These are phyloP conservation scores for Troides helena DNA, from an alignment of 2,888 invertebrate species.

Conservation along the genomic window DNA sequence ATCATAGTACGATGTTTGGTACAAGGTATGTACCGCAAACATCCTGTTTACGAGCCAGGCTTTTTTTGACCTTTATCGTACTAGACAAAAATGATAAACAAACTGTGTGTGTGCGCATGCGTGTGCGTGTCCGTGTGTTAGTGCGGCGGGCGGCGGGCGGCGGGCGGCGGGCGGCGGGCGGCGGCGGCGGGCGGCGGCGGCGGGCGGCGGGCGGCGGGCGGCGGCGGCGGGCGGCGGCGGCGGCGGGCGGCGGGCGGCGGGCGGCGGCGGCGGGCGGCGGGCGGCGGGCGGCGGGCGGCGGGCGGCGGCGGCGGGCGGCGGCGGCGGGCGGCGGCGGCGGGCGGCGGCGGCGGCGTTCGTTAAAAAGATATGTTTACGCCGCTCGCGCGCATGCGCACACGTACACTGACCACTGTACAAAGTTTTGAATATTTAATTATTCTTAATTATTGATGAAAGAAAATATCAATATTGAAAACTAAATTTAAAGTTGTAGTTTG, in stretches of 20 bases:
- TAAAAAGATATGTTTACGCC: conserved; percentile 31
- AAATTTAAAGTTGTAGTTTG: too few species aligned
- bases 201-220: conserved; percentile 49
- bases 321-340: conserved; percentile 62
- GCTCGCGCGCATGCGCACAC: background rate
- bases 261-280: too few species aligned
- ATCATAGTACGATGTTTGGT: too few species aligned
- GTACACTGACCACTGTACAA: background rate
- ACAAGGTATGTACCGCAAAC: background rate
- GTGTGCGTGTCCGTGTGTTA: conserved; percentile 39
- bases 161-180: too few species aligned
- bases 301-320: too few species aligned
- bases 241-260: conserved; percentile 54
- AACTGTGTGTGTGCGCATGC: conserved; percentile 17
- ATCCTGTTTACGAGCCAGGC: background rate
- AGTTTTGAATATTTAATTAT: background rate
- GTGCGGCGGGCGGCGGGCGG: conserved; percentile 59
- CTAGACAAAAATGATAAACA: conserved; percentile 11
- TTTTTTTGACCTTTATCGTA: background rate
- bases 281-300: conserved; percentile 55
- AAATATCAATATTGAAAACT: too few species aligned
- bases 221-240: conserved; percentile 10
- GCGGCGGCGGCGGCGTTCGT: conserved; percentile 43
- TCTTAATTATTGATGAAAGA: too few species aligned
- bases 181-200: conserved; percentile 36